Evolutionary conservation across 2,888 invertebrate species (phyloP).

Genomic region (Nemoura dubitans): DNA sequence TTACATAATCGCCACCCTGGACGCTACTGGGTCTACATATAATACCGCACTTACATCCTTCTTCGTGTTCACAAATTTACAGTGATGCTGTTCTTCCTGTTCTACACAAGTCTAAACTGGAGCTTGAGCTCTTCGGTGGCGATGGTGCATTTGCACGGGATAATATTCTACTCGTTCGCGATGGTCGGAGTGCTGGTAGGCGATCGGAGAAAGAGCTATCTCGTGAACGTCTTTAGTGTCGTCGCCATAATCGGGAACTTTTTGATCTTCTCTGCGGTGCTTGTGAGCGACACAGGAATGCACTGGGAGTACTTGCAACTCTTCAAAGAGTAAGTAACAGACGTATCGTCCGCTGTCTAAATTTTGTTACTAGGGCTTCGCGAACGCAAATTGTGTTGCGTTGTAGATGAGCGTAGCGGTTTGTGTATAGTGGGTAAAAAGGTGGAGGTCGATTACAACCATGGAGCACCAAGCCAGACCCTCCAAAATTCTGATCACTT

Average conservation of each 20-base stretch:
- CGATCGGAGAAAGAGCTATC: not conserved
- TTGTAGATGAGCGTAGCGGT: no score
- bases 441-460: no score
- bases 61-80: no score
- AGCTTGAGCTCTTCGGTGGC: not conserved
- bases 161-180: not conserved
- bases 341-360: no score
- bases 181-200: not conserved
- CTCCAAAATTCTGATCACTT: no score
- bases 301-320: not conserved
- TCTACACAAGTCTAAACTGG: not conserved
- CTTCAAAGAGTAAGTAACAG: not conserved
- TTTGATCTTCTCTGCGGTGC: not conserved
- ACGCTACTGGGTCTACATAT: no score
- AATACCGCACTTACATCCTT: no score
- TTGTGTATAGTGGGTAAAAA: no score
- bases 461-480: no score
- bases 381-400: no score
- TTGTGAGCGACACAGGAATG: not conserved
- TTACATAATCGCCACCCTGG: no score
- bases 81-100: not conserved
- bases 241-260: not conserved
- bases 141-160: not conserved
- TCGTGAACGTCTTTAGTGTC: not conserved
- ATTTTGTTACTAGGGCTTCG: no score